Base-by-base conservation (phyloP, 2,113 vertebrate species). In the Phodopus roborovskii region DNA sequence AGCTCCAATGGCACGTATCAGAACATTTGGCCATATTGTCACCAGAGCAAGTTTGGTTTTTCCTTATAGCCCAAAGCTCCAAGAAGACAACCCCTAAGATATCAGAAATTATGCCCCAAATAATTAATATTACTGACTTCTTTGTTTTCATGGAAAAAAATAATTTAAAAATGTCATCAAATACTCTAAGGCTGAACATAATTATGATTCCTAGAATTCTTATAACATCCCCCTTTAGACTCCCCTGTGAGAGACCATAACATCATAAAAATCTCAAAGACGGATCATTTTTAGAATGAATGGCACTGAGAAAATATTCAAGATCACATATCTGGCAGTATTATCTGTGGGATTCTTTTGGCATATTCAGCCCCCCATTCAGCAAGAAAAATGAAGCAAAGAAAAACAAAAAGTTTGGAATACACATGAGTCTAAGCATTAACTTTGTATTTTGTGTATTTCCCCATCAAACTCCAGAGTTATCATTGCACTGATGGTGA, bases 381-480 rank as follows among this genome's bases (percentile, higher is more conserved):
- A 78, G 88, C 53, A 93, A 91, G 84, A 36, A 42, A 92, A 95
- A 79, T 0, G 53, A 90, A 74, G 48, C 1, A 77, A 92, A 96
- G 12, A 6, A 45, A 84, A 92, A 62, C 17, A 26, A 83, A 88
- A 90, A 78, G 36, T 42, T 71, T 84, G 5, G 28, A 96, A 94
- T 17, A 50, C 53, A 88, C 6, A 7, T 3, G 82, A 56, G 7
- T 92, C 30, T 77, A 92, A 88, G 13, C 75, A 20, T 91, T 89
- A 87, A 87, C 48, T 64, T 90, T 74, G 19, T 4, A 62, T 68
- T 94, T 82, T 82, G 56, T 82, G 5, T 3, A 64, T 64, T 94
- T 45, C 77, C 3, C 62, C 11, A 88, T 15, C 30, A 77, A 95
- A 79, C 81, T 16, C 56, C 73, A 90, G 33, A 77, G 77, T 92